Conservation (phyloP, 2,888 invertebrate genomes). For the Ophioninae sp. region DNA sequence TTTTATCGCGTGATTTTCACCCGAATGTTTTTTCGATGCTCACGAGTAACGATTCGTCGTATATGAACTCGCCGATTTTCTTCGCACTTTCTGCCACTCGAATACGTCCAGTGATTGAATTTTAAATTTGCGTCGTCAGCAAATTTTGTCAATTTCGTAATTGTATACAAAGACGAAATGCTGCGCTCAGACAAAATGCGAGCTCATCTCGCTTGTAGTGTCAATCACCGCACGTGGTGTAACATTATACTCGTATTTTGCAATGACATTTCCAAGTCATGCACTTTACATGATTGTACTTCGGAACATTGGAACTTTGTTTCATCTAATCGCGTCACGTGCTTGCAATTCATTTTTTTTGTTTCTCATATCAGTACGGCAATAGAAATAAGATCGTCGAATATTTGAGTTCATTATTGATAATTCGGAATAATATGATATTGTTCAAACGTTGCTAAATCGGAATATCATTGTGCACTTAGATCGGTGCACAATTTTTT, state of each 20-base stretch:
- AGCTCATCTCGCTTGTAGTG: neutral
- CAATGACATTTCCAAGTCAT: neutral
- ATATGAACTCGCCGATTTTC: neutral
- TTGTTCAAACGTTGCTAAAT: neutral
- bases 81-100: neutral
- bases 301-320: neutral
- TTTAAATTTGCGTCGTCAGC: slow-evolving; percentile 38
- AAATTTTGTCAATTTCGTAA: slow-evolving; percentile 49
- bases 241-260: neutral
- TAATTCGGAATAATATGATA: neutral
- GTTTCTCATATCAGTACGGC: neutral
- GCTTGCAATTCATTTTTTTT: neutral
- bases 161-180: slow-evolving; percentile 11
- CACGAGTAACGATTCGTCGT: slow-evolving; percentile 3
- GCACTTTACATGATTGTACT: neutral
- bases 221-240: neutral
- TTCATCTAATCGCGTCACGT: neutral
- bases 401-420: neutral
- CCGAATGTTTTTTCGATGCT: slow-evolving; percentile 9
- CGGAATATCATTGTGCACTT: neutral
- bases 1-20: slow-evolving; percentile 1
- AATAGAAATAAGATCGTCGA: neutral
- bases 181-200: neutral
- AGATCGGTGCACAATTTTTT: too few relatives aligned
- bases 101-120: neutral